A percentile compares a stretch with the other conserved stretches of the same genome.
These are phyloP conservation scores for Sebastiscus albofasciatus DNA, from an alignment of 2,797 vertebrate genomes.

Conservation along the genomic window DNA sequence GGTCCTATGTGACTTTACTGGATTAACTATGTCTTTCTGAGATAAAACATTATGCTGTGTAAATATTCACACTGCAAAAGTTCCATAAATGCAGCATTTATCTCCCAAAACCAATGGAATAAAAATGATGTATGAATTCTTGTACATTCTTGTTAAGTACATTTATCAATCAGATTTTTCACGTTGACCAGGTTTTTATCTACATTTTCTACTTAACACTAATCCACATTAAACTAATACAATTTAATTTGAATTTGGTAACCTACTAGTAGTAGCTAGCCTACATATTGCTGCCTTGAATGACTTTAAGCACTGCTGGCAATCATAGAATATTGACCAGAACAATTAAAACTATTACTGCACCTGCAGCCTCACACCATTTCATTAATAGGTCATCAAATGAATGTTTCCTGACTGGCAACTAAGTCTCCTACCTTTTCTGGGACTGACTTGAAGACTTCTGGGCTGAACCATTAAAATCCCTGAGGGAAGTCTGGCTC, in stretches of 20 bases:
- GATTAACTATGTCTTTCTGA: background rate
- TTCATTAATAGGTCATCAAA: background rate
- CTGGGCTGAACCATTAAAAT: background rate
- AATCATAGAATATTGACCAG: background rate
- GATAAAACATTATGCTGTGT: background rate
- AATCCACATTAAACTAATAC: too few relatives aligned
- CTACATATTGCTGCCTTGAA: too few relatives aligned
- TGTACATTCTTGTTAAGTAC: too few relatives aligned
- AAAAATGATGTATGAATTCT: too few relatives aligned
- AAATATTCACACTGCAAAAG: background rate
- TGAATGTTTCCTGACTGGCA: background rate
- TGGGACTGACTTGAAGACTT: too few relatives aligned
- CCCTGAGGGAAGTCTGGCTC: background rate
- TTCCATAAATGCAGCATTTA: background rate
- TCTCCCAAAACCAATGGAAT: background rate
- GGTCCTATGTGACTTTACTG: background rate
- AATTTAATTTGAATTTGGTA: too few relatives aligned
- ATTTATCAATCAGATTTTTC: too few relatives aligned
- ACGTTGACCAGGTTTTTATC: too few relatives aligned
- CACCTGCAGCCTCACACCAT: background rate
- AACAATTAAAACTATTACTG: background rate
- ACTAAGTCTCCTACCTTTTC: background rate
- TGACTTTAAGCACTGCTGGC: background rate
- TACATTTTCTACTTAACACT: too few relatives aligned
- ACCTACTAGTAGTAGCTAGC: too few relatives aligned